Base-by-base conservation (phyloP, 2,797 vertebrate species). In the Mormyrus proboscirostris region DNA sequence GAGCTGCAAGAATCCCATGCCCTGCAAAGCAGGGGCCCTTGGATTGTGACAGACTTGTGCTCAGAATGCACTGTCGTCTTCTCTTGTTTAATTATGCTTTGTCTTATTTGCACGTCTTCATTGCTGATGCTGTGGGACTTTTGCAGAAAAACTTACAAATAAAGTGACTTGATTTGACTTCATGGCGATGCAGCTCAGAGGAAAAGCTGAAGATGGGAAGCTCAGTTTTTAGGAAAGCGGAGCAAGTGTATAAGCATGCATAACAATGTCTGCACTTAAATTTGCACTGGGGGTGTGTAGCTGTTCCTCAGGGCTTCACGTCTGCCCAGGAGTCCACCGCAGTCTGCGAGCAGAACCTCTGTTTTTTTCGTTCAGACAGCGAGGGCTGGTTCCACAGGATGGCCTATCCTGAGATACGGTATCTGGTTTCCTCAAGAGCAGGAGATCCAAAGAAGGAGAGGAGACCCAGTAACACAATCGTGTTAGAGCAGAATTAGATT, bases 301-400 rank as follows among this genome's bases (percentile, higher is more conserved):
- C n/a, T 22, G 1, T 84, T 22, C 41, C 82, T 50, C 2, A 0
- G 38, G 19, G 19, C 10, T 57, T 29, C n/a, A 38, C 29, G 69
- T 69, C n/a, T 38, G 25, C 25, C 53, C 50, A 41, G 5, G 19
- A 14, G 22, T 57, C n/a, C 38, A 7, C 49, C 22, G 16, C 33
- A 83, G 19, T 53, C 49, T 14, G 1, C 22, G 1, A 44, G 8
- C 73, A 51, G 65, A 69, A 82, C 88, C 44, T 4, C 90, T 65
- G 85, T 90, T 93, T 93, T 93, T 92, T 94, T 94, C 94, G 91
- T 92, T 91, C 85, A 92, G 93, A 93, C 44, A 92, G 69, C 0
- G 89, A 94, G 90, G 82, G 91, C 90, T 87, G 89, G 90, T 94
- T 94, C 94, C 93, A 93, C 94, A 92, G 90, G 94, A 95, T 90